Evolutionary conservation across 2,113 vertebrate genomes (phyloP).

Genomic region (Oceanites oceanicus): DNA sequence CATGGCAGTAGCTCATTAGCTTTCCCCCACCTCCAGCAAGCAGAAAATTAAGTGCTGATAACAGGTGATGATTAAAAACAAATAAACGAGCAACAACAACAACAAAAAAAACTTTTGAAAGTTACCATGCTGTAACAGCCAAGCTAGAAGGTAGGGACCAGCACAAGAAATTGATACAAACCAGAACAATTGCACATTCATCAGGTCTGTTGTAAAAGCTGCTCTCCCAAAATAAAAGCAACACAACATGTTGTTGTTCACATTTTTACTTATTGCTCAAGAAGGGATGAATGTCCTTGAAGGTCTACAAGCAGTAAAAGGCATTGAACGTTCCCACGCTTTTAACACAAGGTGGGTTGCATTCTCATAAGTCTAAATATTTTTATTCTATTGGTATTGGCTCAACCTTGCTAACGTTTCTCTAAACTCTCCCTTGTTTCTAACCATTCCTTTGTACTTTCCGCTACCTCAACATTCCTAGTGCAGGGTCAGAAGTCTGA

Average conservation of each 20-base stretch:
- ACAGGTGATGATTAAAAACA: not conserved
- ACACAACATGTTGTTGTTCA: not conserved
- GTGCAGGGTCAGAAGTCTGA: not conserved
- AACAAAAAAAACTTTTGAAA: not conserved
- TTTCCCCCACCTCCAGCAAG: not conserved
- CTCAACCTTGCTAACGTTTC: not conserved
- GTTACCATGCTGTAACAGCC: not conserved
- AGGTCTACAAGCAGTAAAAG: not conserved
- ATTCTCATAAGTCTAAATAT: not conserved
- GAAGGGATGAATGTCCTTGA: not conserved
- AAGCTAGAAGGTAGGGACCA: not conserved
- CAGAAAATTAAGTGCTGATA: not conserved
- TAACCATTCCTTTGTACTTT: not conserved
- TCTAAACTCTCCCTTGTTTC: not conserved
- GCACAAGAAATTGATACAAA: not conserved
- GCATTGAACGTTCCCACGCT: not conserved
- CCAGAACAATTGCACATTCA: not conserved
- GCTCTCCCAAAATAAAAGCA: not conserved
- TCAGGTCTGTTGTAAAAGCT: not conserved
- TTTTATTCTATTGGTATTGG: not conserved
- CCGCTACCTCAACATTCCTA: not conserved
- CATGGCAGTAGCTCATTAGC: not conserved
- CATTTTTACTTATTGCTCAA: not conserved
- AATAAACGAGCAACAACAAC: not conserved
- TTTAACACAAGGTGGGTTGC: not conserved